Base-by-base conservation (phyloP, 2,797 vertebrate genomes). In the Leptoclinus maculatus region DNA sequence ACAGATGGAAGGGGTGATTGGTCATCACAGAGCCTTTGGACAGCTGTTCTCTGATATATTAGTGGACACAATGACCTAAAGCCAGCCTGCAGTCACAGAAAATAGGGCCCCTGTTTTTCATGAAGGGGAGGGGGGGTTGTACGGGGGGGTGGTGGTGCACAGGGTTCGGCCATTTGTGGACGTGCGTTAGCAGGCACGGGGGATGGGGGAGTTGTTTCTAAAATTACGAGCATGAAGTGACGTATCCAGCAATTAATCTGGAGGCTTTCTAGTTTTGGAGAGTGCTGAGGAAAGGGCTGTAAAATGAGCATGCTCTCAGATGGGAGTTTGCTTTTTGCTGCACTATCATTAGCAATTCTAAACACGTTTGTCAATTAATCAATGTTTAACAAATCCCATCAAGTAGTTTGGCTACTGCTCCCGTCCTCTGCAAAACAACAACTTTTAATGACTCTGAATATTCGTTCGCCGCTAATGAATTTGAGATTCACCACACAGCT, bases 21-120 rank as follows among this genome's bases (percentile, higher is more conserved):
- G 95, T 95, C 95, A 95, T 95, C 91, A 89, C 87, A 85, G 92
- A 92, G 92, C 94, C 91, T 93, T 90, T 92, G 95, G 95, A 97
- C 98, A 97, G 97, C 97, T 97, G 97, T 95, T 97, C 96, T 97
- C 96, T 97, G 97, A 97, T 97, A 96, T 96, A 97, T 94, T 96
- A 95, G 95, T 85, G 94, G 95, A 93, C 88, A 92, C 94, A 94
- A 95, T 95, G 95, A 96, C 94, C 92, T 93, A 94, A 94, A 95
- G 93, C 93, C 92, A 94, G 95, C 93, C 94, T 94, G 93, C 93
- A 95, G 95, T 92, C 94, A 93, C 92, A 95, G 88, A 95, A 94
- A 95, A 95, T 94, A 94, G 94, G 93, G 90, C 94, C 94, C 93
- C 94, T 94, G 92, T 91, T 92, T 87, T 91, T 54, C 53, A 54